Evolutionary conservation across 2,113 vertebrate species (phyloP), one percentile per base, ranked within the genome.

Genomic region (Arenaria interpres): DNA sequence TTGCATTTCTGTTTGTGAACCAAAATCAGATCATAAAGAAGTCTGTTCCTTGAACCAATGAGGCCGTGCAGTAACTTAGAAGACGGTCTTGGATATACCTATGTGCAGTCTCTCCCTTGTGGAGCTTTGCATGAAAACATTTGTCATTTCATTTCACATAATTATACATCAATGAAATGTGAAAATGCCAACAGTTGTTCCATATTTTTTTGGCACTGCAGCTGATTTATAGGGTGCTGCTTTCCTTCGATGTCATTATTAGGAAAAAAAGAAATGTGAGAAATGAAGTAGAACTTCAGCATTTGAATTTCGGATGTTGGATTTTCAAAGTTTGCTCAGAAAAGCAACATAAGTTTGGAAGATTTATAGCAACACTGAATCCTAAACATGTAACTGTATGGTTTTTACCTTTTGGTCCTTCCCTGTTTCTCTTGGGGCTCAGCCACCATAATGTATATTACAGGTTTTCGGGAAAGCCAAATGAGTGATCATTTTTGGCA

Each of bases 81-180:
- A 62, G 71, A 53, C 1, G 5, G 30, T 73, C 33, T 82, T 76
- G 71, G 50, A 50, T 91, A 37, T 66, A 63, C 45, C 77, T 88
- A 6, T 62, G 48, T 43, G 43, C 75, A 73, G 17, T 82, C 17
- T 85, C 32, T 95, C n/a, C 50, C 9, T 53, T 69, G 59, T n/a
- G 78, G 45, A 80, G 57, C 37, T 94, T 90, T 94, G 23, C 75
- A 15, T 53, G 54, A 66, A 93, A 88, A 64, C 43, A 77, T 95
- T 89, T 96, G 76, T 75, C 28, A 75, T 93, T 92, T 67, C 51
- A 85, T 88, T 95, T 94, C 50, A 62, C 32, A 16, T 88, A 69
- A 88, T 91, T 97, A 81, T 85, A 32, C 62, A 74, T 66, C 37
- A 85, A 28, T 66, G 71, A 73, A 97, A 95, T 7, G 3, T 91